These are phyloP conservation scores for Onychomys leucogaster DNA, from an alignment of 2,797 vertebrate species.

Conservation along the genomic window DNA sequence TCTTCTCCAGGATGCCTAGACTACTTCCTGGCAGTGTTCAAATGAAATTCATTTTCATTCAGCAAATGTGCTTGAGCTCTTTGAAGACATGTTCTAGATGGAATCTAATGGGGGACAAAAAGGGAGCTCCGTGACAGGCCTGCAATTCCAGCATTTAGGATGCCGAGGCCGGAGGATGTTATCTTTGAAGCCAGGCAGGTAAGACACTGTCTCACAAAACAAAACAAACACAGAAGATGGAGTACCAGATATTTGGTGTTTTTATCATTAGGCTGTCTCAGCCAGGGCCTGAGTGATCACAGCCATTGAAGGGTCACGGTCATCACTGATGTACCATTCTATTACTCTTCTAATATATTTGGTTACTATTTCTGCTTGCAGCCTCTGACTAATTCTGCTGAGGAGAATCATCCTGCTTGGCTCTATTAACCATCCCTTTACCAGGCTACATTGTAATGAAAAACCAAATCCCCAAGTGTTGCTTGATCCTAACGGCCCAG, in stretches of 20 bases:
- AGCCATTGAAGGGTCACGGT: not conserved
- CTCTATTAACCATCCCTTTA: not conserved
- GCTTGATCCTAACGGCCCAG: too few species aligned
- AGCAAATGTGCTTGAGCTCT: not conserved
- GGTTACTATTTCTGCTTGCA: not conserved
- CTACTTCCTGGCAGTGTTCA: not conserved
- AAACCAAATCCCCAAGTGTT: not conserved
- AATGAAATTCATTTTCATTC: not conserved
- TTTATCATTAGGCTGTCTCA: not conserved
- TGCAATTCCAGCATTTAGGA: not conserved
- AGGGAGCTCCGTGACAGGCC: not conserved
- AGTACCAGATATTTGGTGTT: not conserved
- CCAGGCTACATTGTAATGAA: not conserved
- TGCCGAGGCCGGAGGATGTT: not conserved
- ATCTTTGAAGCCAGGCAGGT: not conserved
- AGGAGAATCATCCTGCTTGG: conserved; percentile 3
- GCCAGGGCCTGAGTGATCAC: not conserved
- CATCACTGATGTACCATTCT: not conserved
- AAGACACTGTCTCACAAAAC: not conserved
- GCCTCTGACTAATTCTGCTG: conserved; percentile 21
- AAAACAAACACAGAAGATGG: not conserved
- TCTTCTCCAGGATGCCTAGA: not conserved
- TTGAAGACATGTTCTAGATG: not conserved
- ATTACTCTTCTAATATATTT: not conserved
- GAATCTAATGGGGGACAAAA: not conserved